phyloP scores from a whole-genome alignment of 2,888 invertebrate species.

The Glyphotaelius pellucidus region DNA sequence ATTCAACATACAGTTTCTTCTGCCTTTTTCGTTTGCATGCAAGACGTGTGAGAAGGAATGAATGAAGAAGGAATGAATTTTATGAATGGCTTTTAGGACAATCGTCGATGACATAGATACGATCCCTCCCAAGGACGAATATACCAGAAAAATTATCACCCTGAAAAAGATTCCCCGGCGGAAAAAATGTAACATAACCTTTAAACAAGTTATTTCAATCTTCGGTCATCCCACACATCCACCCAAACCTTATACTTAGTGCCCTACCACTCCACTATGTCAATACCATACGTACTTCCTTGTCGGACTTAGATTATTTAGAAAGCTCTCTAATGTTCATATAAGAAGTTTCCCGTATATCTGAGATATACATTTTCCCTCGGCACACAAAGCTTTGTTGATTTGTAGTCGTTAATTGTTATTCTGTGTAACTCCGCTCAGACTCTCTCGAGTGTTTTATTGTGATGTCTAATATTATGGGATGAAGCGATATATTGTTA shows the following conservation, averaged over 20 bases:
- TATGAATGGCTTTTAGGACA: no score
- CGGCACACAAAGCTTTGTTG: slow-evolving; percentile 55
- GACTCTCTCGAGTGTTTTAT: slow-evolving; percentile 49
- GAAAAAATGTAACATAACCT: neutral
- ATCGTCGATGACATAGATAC: no score
- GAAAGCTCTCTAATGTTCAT: slow-evolving; percentile 80
- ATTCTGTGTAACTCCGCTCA: slow-evolving; percentile 58
- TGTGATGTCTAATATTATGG: slow-evolving; percentile 25
- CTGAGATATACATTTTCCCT: slow-evolving; percentile 57
- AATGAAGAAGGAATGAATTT: no score
- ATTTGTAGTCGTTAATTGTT: slow-evolving; percentile 63
- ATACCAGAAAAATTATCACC: neutral
- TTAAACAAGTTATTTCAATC: neutral
- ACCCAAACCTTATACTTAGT: slow-evolving; percentile 73
- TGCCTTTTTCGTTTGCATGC: no score
- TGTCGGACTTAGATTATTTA: slow-evolving; percentile 80
- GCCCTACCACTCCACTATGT: slow-evolving; percentile 79
- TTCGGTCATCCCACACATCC: slow-evolving; percentile 56
- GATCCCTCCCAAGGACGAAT: no score
- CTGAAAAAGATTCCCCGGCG: neutral
- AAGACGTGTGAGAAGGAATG: no score
- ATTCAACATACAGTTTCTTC: no score
- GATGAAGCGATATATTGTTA: slow-evolving; percentile 12
- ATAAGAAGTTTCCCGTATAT: slow-evolving; percentile 77
- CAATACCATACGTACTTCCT: slow-evolving; percentile 80